These are phyloP conservation scores for Nomada flava DNA, from an alignment of 2,888 invertebrate species.

Conservation along the genomic window DNA sequence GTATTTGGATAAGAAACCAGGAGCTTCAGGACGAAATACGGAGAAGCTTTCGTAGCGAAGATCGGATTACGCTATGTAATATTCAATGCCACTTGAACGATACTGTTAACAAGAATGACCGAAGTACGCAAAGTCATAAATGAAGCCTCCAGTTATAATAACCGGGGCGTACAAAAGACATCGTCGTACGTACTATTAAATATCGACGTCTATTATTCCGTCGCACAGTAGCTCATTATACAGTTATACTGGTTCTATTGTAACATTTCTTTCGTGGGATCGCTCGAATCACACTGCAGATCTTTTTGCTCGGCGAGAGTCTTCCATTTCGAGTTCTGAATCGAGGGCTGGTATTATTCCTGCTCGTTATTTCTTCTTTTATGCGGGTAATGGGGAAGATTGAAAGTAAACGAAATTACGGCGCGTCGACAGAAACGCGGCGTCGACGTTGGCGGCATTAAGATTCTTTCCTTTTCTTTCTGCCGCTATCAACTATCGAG, in stretches of 20 bases:
- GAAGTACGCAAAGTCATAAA: background rate
- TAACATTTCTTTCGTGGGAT: conserved; percentile 3
- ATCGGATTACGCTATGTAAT: background rate
- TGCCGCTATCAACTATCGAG: conserved; percentile 23
- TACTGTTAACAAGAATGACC: background rate
- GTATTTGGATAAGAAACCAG: background rate
- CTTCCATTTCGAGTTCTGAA: background rate
- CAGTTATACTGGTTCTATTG: background rate
- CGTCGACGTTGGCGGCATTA: conserved; percentile 3
- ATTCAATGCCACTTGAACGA: background rate
- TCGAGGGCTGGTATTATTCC: conserved; percentile 9
- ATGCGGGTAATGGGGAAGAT: conserved; percentile 27
- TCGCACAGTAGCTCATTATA: conserved; percentile 3
- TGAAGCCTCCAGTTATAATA: background rate
- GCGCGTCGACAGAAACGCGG: background rate
- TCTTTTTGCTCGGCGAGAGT: background rate
- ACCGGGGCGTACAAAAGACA: background rate
- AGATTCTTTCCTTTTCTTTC: conserved; percentile 39
- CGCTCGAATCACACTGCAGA: background rate
- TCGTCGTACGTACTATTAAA: conserved; percentile 3
- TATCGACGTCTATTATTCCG: conserved; percentile 4
- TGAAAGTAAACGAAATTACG: conserved; percentile 49
- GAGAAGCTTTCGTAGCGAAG: conserved; percentile 1
- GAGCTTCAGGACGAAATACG: background rate
- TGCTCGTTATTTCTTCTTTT: conserved; percentile 24